Evolutionary conservation across 2,797 vertebrate genomes (phyloP), one percentile per base, ranked within the genome.

Genomic region (Myotis planiceps): DNA sequence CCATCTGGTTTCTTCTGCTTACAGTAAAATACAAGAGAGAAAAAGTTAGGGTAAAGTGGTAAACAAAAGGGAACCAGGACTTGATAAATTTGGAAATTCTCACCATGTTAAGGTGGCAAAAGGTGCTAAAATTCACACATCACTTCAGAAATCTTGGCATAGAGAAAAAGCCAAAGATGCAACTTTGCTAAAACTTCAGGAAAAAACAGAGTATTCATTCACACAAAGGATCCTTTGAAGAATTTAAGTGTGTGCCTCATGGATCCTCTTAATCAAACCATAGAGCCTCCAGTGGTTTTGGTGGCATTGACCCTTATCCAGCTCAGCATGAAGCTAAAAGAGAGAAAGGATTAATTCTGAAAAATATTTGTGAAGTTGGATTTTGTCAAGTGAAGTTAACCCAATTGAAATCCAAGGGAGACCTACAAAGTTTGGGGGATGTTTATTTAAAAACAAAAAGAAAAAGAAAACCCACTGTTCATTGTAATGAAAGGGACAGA

Each of bases 381-480:
- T 94, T 90, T 85, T 85, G 37, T 80, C 53, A 55, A 80, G n/a
- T 72, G 6, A 12, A 85, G 19, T 32, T 85, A 86, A 86, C 47
- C 3, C n/a, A 37, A 55, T 1, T 72, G 37, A 85, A 90, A 53
- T 72, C 65, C 66, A 65, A 34, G 37, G 25, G 34, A 85, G 10
- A 45, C 18, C 25, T 65, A 66, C 34, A 55, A 79, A 65, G 65
- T 27, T 86, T 53, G 65, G 13, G 45, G 34, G 10, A 72, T 79
- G n/a, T 65, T 79, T 90, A 83, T 49, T 69, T 9, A 66, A 32
- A 34, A 66, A 32, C 63, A 34, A 66, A 66, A 66, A 34, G 1
- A 27, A 42, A 60, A 58, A 51, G 47, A 45, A 42, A 72, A 18
- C 15, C 16, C 63, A 12, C 10, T 55, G 55, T 49, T 72, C 27